A percentile compares a stretch with the other conserved stretches of the same genome.
phyloP scores from a whole-genome alignment of 2,888 invertebrate genomes.

The Eledona agricola region DNA sequence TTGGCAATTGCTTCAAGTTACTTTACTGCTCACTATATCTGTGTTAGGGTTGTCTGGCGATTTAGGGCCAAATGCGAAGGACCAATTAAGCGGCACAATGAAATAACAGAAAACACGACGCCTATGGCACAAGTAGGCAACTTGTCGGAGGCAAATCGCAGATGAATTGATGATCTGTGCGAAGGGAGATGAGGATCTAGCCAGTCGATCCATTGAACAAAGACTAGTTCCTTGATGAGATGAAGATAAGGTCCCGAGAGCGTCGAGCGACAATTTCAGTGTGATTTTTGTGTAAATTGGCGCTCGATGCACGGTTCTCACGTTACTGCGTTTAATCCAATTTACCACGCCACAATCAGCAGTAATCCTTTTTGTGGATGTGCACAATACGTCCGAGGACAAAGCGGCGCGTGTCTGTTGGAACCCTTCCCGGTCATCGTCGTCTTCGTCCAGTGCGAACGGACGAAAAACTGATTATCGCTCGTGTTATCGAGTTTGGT shows the following conservation, averaged over 20 bases:
- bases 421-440: conserved; percentile 22
- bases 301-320: conserved; percentile 10
- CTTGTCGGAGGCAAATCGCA: too few relatives aligned
- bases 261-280: conserved; percentile 4
- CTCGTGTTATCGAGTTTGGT: conserved; percentile 13
- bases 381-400: conserved; percentile 31
- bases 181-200: too few relatives aligned
- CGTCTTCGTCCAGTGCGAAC: conserved; percentile 5
- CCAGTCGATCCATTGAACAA: too few relatives aligned
- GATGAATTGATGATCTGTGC: too few relatives aligned
- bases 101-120: too few relatives aligned
- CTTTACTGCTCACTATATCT: conserved; percentile 45
- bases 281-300: too few relatives aligned
- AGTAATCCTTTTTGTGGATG: conserved; percentile 42
- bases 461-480: conserved; percentile 29
- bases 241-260: too few relatives aligned
- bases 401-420: conserved; percentile 27
- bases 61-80: neutral
- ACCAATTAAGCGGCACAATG: too few relatives aligned
- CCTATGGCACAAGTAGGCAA: too few relatives aligned
- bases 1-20: conserved; percentile 48
- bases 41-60: conserved; percentile 40
- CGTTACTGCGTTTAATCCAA: conserved; percentile 39
- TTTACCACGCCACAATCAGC: conserved; percentile 41
- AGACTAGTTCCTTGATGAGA: too few relatives aligned